Conservation (phyloP, 2,113 vertebrate species). For the Pheucticus melanocephalus region DNA sequence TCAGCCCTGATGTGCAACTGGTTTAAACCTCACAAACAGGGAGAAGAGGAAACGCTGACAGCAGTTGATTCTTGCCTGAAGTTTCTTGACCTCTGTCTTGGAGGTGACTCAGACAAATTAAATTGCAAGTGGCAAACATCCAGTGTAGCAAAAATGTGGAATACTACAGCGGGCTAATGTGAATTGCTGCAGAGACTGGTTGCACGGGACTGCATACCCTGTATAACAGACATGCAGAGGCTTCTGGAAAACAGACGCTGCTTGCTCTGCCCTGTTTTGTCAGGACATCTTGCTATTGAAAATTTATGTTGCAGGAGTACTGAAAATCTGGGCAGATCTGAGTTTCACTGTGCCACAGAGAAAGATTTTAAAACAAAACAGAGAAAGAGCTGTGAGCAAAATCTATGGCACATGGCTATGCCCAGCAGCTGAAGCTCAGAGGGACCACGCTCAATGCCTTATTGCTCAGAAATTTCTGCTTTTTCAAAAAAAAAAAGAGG, state of each 20-base stretch:
- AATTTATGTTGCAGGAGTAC: neutral
- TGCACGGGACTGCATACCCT: neutral
- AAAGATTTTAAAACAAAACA: neutral
- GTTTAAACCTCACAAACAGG: neutral
- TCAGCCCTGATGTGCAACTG: neutral
- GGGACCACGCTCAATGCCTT: neutral
- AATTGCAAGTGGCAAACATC: neutral
- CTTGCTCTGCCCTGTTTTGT: neutral
- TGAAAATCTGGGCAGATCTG: neutral
- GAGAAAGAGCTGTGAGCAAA: neutral
- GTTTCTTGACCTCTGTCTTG: neutral
- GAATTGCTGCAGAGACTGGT: neutral
- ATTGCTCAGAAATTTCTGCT: neutral
- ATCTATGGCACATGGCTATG: neutral
- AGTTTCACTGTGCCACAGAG: neutral
- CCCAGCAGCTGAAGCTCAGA: neutral
- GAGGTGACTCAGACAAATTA: neutral
- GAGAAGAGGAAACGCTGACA: neutral
- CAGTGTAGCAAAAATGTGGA: neutral
- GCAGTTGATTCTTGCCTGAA: neutral
- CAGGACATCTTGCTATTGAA: neutral
- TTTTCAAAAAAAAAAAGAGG: neutral
- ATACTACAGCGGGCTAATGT: neutral
- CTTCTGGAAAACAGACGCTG: neutral
- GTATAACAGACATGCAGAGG: neutral